phyloP scores from a whole-genome alignment of 2,113 vertebrate genomes.

The Paralichthys olivaceus region DNA sequence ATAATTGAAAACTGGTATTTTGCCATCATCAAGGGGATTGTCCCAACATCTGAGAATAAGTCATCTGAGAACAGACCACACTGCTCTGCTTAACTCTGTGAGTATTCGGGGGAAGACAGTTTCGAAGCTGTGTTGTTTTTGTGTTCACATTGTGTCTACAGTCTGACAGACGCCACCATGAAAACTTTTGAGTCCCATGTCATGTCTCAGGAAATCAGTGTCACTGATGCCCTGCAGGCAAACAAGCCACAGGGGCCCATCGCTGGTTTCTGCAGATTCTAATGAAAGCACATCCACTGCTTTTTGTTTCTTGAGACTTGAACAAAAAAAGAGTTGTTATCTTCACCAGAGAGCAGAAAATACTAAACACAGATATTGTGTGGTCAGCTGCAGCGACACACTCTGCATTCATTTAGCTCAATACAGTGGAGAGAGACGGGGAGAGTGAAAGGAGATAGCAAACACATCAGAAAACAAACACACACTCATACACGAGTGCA shows the following conservation, averaged over 20 bases:
- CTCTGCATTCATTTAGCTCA: slow-evolving; percentile 21
- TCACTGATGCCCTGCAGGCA: slow-evolving; percentile 22
- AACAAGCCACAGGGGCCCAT: slow-evolving; percentile 23
- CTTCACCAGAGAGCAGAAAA: slow-evolving; percentile 13
- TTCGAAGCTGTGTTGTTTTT: slow-evolving; percentile 6
- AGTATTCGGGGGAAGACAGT: background rate
- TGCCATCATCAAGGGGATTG: background rate
- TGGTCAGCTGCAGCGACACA: slow-evolving; percentile 38
- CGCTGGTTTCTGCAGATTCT: slow-evolving; percentile 35
- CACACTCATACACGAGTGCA: slow-evolving; percentile 15
- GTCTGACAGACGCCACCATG: slow-evolving; percentile 2
- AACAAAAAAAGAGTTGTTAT: slow-evolving; percentile 10
- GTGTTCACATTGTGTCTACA: slow-evolving; percentile 14
- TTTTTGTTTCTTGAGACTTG: slow-evolving; percentile 16
- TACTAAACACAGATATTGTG: slow-evolving; percentile 21
- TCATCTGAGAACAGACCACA: background rate
- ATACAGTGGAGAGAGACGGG: slow-evolving; percentile 24
- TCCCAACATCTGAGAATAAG: background rate
- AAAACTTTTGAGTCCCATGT: slow-evolving; percentile 31
- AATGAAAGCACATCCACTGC: slow-evolving; percentile 25
- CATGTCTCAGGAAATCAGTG: slow-evolving; percentile 35
- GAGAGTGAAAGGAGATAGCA: slow-evolving; percentile 49
- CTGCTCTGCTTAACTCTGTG: background rate
- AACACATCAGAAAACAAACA: slow-evolving; percentile 22
- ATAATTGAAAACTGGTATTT: slow-evolving; percentile 1